These are phyloP conservation scores for Apeltes quadracus DNA, from an alignment of 2,113 vertebrate species.

Conservation along the genomic window DNA sequence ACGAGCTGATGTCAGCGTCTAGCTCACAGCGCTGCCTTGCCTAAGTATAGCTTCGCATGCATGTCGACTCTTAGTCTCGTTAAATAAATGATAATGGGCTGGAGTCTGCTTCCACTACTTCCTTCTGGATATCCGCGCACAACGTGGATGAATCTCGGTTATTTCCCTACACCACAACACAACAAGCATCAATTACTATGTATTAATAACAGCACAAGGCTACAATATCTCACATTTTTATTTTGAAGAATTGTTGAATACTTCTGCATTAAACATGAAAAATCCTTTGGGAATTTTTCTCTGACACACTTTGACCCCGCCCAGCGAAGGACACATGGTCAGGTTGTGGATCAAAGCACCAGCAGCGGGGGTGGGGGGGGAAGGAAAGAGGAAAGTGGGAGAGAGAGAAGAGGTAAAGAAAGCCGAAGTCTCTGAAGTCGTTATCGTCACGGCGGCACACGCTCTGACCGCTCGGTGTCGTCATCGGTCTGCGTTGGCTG, in stretches of 20 bases:
- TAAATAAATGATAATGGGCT: slow-evolving; percentile 14
- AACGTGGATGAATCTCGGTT: neutral
- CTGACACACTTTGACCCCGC: slow-evolving; percentile 44
- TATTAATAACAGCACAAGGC: neutral
- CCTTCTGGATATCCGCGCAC: neutral
- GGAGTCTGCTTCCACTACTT: neutral
- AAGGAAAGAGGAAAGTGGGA: slow-evolving; percentile 16
- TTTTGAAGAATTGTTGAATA: neutral
- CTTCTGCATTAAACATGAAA: neutral
- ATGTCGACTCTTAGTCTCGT: neutral
- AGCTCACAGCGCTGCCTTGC: neutral
- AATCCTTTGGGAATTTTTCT: neutral
- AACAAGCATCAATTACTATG: neutral
- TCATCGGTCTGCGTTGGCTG: slow-evolving; percentile 62
- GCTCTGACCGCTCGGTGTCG: slow-evolving; percentile 65
- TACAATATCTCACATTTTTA: neutral
- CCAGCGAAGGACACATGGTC: slow-evolving; percentile 21
- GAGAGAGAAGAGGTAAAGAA: slow-evolving; percentile 24
- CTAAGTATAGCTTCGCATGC: neutral
- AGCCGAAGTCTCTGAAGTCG: slow-evolving; percentile 56
- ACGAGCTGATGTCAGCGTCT: neutral
- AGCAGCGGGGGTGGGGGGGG: slow-evolving; percentile 25
- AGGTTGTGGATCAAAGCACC: slow-evolving; percentile 44
- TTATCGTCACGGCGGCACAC: slow-evolving; percentile 66
- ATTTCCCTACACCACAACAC: neutral